Conservation (phyloP, 2,888 invertebrate genomes). For the Diadromus collaris region DNA sequence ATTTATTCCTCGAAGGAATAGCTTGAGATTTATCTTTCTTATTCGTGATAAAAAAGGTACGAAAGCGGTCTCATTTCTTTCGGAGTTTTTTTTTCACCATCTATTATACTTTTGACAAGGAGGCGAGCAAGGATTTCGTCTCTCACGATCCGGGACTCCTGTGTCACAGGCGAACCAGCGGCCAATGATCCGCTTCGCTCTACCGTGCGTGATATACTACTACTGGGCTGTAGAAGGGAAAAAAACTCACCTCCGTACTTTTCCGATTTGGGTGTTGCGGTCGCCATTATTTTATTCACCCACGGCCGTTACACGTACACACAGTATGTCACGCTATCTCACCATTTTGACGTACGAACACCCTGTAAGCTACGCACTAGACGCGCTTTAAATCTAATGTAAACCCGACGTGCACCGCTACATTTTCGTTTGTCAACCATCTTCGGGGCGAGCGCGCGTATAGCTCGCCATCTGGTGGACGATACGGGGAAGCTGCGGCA, state of each 20-base stretch:
- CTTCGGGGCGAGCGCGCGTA: constrained; percentile 70
- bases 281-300: constrained; percentile 67
- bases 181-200: constrained; percentile 58
- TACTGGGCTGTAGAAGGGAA: constrained; percentile 15
- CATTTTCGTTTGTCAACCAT: constrained; percentile 79
- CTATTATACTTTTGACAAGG: neutral
- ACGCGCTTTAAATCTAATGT: constrained; percentile 78
- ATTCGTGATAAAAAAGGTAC: neutral
- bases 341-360: constrained; percentile 74
- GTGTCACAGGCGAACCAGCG: constrained; percentile 50
- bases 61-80: neutral
- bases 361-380: constrained; percentile 74
- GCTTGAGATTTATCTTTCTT: neutral
- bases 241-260: constrained; percentile 77
- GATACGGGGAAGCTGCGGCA: constrained; percentile 47
- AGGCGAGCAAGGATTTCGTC: neutral
- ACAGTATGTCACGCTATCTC: constrained; percentile 70
- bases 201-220: constrained; percentile 46
- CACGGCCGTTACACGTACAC: constrained; percentile 47
- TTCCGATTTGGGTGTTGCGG: constrained; percentile 78
- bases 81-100: neutral
- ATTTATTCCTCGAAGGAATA: neutral
- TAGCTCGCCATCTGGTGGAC: constrained; percentile 69
- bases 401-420: constrained; percentile 78
- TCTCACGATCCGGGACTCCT: constrained; percentile 34